These are phyloP conservation scores for Sebastes kiyomatsui DNA, from an alignment of 2,797 vertebrate genomes.

Conservation along the genomic window DNA sequence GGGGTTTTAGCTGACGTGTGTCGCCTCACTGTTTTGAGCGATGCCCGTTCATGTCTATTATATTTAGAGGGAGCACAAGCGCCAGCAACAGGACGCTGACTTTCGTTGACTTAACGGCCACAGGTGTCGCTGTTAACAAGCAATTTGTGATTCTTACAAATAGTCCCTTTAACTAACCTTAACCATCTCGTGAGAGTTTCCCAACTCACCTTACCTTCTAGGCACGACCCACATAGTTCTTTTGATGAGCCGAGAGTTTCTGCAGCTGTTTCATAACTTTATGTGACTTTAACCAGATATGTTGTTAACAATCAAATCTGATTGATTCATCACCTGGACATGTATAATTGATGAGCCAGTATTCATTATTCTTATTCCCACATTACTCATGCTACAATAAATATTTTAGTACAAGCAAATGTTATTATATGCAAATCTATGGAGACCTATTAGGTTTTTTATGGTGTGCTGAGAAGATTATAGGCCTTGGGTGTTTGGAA, in stretches of 20 bases:
- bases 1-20: too few relatives aligned
- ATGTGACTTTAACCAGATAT: not conserved
- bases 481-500: slow-evolving; percentile 24
- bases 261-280: not conserved
- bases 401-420: slow-evolving; percentile 40
- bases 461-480: slow-evolving; percentile 30
- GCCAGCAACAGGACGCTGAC: too few relatives aligned
- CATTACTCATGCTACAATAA: slow-evolving; percentile 26
- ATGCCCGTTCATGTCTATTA: too few relatives aligned
- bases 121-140: too few relatives aligned
- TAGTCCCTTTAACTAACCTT: too few relatives aligned
- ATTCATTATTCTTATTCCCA: slow-evolving; percentile 22
- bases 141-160: too few relatives aligned
- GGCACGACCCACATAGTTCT: not conserved
- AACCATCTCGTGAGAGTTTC: too few relatives aligned
- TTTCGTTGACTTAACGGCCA: too few relatives aligned
- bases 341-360: slow-evolving; percentile 20
- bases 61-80: too few relatives aligned
- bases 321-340: slow-evolving; percentile 20
- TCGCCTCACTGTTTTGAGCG: too few relatives aligned
- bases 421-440: slow-evolving; percentile 42
- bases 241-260: not conserved
- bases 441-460: slow-evolving; percentile 36
- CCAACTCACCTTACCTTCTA: too few relatives aligned
- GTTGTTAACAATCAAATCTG: slow-evolving; percentile 12